Conservation (phyloP, 2,113 vertebrate genomes). For the human region DNA sequence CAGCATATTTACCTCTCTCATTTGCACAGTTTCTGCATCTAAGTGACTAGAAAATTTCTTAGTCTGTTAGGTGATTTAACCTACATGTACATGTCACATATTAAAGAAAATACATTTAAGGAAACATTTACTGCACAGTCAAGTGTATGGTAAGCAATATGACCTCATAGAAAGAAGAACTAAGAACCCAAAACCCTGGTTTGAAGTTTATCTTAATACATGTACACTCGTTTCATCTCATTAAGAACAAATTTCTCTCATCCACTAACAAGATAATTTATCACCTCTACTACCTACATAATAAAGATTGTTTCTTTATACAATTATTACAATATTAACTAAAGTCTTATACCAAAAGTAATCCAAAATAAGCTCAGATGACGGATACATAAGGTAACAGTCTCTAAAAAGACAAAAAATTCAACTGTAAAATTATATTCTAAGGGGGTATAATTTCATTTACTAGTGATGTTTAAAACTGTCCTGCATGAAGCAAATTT, state of each 20-base stretch:
- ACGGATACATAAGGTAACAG: neutral
- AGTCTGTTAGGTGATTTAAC: neutral
- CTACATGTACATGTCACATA: neutral
- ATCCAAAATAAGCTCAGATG: neutral
- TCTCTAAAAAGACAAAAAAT: constrained; percentile 23
- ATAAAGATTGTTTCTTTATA: neutral
- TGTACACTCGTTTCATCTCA: neutral
- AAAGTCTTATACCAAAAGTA: neutral
- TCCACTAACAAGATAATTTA: neutral
- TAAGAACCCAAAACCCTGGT: neutral
- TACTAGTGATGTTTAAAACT: neutral
- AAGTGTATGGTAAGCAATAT: neutral
- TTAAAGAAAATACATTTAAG: neutral
- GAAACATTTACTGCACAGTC: neutral
- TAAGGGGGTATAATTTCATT: neutral
- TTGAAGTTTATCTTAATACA: neutral
- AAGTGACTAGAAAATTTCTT: neutral
- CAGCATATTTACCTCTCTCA: neutral
- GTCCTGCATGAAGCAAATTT: neutral
- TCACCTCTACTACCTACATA: neutral
- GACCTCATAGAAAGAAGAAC: neutral
- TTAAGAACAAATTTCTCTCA: neutral
- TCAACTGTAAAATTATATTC: constrained; percentile 18
- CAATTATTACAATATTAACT: neutral
- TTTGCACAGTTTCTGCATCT: neutral